Conservation (phyloP, 2,888 invertebrate species). For the Lepidocyrtinus sp. region DNA sequence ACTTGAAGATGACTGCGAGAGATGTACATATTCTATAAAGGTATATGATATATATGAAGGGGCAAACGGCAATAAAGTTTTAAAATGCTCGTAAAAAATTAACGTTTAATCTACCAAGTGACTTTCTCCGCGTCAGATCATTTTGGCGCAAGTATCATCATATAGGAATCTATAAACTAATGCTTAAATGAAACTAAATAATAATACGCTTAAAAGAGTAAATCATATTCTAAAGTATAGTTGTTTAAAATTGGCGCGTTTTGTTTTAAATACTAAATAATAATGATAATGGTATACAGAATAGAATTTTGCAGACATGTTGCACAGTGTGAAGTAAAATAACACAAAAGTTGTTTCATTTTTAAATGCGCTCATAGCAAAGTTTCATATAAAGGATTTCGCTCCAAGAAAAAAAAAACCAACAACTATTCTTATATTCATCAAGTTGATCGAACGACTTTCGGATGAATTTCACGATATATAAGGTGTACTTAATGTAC, state of each 20-base stretch:
- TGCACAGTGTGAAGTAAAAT: background rate
- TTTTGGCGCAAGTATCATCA: background rate
- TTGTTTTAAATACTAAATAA: conserved; percentile 12
- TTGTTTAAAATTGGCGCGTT: conserved; percentile 4
- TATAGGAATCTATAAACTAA: background rate
- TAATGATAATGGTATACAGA: conserved; percentile 13
- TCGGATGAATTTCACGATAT: too few species aligned
- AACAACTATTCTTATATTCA: too few species aligned
- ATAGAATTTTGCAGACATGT: background rate
- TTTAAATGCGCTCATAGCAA: conserved; percentile 7
- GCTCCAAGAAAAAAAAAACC: background rate
- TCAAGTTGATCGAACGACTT: too few species aligned
- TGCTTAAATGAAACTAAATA: background rate
- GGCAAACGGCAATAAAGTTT: background rate
- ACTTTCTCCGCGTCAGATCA: background rate
- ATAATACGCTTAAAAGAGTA: background rate
- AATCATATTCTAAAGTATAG: background rate
- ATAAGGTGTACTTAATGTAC: too few species aligned
- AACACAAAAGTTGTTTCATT: background rate
- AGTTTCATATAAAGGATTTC: conserved; percentile 8
- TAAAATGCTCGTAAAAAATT: background rate
- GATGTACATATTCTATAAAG: too few species aligned
- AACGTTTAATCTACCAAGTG: background rate
- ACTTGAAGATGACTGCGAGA: background rate
- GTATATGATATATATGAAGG: conserved; percentile 7